Evolutionary conservation across 2,797 vertebrate species (phyloP).

Genomic region (Spatula clypeata): DNA sequence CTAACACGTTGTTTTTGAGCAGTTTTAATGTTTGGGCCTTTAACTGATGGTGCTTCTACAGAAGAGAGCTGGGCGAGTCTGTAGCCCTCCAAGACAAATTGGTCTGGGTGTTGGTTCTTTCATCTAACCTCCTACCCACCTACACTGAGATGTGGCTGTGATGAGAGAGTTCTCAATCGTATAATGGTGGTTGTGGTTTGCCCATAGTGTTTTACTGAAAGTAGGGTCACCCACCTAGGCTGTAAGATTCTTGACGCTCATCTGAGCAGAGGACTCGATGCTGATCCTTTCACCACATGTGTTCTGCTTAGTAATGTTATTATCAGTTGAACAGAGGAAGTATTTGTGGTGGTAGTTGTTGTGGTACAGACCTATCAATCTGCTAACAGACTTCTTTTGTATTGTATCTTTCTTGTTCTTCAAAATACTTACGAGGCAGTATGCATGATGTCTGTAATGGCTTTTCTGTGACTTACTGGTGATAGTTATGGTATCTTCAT

Average conservation of each 20-base stretch:
- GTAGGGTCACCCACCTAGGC: fast-evolving
- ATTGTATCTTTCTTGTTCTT: background rate
- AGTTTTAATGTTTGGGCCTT: background rate
- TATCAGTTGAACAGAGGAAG: background rate
- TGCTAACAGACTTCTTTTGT: background rate
- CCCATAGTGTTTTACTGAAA: background rate
- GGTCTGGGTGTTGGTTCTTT: background rate
- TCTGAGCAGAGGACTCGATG: background rate
- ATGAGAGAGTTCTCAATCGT: background rate
- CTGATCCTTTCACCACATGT: background rate
- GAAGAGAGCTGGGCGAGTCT: background rate
- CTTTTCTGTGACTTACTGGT: background rate
- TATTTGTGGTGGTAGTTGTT: background rate
- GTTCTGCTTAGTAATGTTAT: background rate
- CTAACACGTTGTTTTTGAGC: background rate
- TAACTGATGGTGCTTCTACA: background rate
- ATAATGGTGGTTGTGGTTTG: background rate
- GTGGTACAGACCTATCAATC: background rate
- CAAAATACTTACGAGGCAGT: fast-evolving
- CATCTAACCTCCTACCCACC: background rate
- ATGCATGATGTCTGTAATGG: background rate
- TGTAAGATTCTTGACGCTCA: fast-evolving
- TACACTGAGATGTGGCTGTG: background rate
- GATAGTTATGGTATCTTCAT: background rate
- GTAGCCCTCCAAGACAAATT: background rate